phyloP scores from a whole-genome alignment of 2,888 invertebrate genomes.

The Leptodirus hochenwartii region DNA sequence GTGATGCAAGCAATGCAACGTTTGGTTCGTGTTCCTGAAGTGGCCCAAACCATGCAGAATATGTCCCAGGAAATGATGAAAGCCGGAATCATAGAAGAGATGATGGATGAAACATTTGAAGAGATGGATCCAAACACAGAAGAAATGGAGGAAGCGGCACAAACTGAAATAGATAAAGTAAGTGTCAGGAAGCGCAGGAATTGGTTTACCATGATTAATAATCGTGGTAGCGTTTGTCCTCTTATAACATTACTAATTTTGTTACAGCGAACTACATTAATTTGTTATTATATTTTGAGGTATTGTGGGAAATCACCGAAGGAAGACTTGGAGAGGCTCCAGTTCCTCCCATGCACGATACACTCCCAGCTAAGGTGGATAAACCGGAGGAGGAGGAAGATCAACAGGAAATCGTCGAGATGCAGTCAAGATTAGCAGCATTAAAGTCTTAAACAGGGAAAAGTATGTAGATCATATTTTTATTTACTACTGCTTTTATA shows the following conservation, averaged over 20 bases:
- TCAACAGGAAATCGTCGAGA: conserved; percentile 71
- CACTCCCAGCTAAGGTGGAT: conserved; percentile 30
- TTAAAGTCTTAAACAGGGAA: conserved; percentile 73
- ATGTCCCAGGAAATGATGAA: conserved; percentile 99
- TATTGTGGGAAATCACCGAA: conserved; percentile 76
- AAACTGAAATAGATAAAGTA: conserved; percentile 51
- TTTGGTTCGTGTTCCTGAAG: conserved; percentile 76
- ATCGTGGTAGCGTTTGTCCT: neutral
- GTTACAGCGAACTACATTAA: conserved; percentile 2
- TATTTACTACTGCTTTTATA: too few relatives aligned
- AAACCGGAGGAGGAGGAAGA: conserved; percentile 39
- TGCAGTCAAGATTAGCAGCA: conserved; percentile 78
- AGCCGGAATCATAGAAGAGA: conserved; percentile 97
- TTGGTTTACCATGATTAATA: neutral
- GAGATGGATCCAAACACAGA: conserved; percentile 83
- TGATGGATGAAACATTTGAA: conserved; percentile 96
- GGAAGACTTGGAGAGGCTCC: conserved; percentile 88
- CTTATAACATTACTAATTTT: neutral
- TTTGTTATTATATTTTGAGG: conserved; percentile 19
- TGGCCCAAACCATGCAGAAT: conserved; percentile 92
- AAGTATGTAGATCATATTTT: too few relatives aligned
- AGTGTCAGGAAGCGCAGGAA: neutral
- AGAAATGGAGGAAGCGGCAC: conserved; percentile 91
- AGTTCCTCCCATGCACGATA: conserved; percentile 42
- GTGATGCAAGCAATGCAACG: conserved; percentile 98